These are phyloP conservation scores for Myiozetetes cayanensis DNA, from an alignment of 2,113 vertebrate genomes.

Conservation along the genomic window DNA sequence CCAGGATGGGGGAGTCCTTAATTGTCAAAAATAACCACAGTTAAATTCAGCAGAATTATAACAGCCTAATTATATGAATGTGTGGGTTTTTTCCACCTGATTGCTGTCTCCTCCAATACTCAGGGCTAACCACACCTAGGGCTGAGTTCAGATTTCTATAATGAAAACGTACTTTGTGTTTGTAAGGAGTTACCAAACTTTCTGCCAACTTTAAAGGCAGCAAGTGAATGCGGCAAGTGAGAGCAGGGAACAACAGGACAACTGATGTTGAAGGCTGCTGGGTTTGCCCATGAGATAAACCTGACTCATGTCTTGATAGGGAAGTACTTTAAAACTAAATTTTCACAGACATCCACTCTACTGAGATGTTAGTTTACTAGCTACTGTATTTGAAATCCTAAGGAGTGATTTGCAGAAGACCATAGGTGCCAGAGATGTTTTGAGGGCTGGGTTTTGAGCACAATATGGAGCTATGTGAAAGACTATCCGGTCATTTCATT, in stretches of 20 bases:
- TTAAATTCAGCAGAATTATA: not conserved
- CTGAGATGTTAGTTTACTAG: not conserved
- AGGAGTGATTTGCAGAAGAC: not conserved
- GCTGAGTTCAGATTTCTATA: not conserved
- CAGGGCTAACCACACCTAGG: not conserved
- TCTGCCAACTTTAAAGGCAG: not conserved
- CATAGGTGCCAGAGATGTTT: not conserved
- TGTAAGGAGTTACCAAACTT: not conserved
- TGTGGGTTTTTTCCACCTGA: not conserved
- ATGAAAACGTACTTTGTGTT: not conserved
- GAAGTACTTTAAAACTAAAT: not conserved
- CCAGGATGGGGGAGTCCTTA: not conserved
- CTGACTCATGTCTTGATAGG: not conserved
- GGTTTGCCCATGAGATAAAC: not conserved
- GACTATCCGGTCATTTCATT: not conserved
- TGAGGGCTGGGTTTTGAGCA: not conserved
- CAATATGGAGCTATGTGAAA: not conserved
- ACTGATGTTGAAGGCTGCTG: not conserved
- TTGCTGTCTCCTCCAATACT: not conserved
- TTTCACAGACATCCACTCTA: not conserved
- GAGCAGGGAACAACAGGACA: not conserved
- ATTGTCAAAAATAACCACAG: not conserved
- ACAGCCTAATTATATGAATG: not conserved
- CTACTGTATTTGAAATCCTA: not conserved
- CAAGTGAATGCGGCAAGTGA: not conserved